These are phyloP conservation scores for Hyalella azteca DNA, from an alignment of 2,888 invertebrate genomes.

Conservation along the genomic window DNA sequence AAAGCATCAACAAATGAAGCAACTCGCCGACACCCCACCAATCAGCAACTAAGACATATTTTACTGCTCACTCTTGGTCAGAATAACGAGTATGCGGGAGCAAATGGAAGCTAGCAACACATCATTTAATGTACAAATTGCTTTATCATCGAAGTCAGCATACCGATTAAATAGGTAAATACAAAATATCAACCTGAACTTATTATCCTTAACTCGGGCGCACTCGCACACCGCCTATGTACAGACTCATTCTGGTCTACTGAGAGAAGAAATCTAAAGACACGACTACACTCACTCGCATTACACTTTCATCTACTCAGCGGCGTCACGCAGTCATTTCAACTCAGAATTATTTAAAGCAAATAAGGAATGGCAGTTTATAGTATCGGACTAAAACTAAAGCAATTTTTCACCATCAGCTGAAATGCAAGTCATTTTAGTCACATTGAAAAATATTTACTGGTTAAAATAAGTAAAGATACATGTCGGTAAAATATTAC, in stretches of 20 bases:
- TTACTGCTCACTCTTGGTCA: slow-evolving; percentile 19
- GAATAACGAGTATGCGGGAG: slow-evolving; percentile 10
- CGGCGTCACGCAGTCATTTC: no score
- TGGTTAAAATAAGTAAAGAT: no score
- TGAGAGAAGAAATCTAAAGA: not conserved
- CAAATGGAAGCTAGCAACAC: slow-evolving; percentile 17
- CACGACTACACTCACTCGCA: not conserved
- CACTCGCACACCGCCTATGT: slow-evolving; percentile 1
- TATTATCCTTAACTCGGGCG: not conserved
- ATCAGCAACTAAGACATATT: not conserved
- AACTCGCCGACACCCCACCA: not conserved
- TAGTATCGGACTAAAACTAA: no score
- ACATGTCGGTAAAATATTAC: no score
- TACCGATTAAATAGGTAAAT: not conserved
- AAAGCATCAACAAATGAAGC: not conserved
- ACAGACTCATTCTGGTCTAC: slow-evolving; percentile 34
- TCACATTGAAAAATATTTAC: no score
- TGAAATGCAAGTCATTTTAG: no score
- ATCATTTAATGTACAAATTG: not conserved
- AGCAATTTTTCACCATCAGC: no score
- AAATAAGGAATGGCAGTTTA: no score
- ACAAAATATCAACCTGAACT: slow-evolving; percentile 4
- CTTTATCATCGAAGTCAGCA: not conserved
- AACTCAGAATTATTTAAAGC: no score
- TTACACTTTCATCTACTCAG: no score